A percentile compares a stretch with the other conserved stretches of the same genome.
Conservation (phyloP, 2,113 vertebrate species). For the Atractosteus spatula region DNA sequence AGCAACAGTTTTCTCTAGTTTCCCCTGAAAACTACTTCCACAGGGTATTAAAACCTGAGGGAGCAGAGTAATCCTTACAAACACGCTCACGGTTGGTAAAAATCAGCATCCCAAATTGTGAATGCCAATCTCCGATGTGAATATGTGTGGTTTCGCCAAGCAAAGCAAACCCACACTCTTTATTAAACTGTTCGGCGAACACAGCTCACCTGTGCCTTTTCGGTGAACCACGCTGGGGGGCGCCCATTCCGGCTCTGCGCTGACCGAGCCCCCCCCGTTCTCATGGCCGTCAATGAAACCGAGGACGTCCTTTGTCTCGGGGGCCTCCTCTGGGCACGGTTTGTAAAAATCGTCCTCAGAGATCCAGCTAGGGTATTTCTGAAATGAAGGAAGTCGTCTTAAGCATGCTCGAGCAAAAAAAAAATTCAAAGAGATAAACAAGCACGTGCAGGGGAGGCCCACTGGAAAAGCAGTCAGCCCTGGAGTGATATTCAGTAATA, state of each 20-base stretch:
- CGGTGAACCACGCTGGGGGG: constrained; percentile 78
- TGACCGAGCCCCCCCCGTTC: constrained; percentile 1
- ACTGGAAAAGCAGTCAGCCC: too few species aligned
- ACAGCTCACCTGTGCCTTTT: constrained; percentile 78
- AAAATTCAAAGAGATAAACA: not conserved
- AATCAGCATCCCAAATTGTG: too few species aligned
- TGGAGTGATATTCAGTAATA: too few species aligned
- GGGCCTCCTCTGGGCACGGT: constrained; percentile 43
- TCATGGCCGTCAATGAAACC: not conserved
- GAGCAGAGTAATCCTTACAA: too few species aligned
- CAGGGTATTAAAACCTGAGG: too few species aligned
- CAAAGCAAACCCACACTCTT: too few species aligned
- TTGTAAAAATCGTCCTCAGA: constrained; percentile 89
- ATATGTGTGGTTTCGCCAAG: not conserved
- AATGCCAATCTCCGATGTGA: not conserved
- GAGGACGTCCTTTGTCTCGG: constrained; percentile 23
- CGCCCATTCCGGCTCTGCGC: constrained; percentile 27
- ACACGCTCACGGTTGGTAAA: too few species aligned
- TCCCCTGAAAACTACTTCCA: too few species aligned
- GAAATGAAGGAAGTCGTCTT: not conserved
- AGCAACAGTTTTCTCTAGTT: too few species aligned
- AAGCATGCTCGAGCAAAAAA: not conserved
- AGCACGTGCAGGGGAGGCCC: not conserved
- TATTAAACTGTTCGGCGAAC: too few species aligned
- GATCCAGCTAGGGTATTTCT: constrained; percentile 85